Evolutionary conservation across 2,888 invertebrate genomes (phyloP), one percentile per base, ranked within the genome.

Genomic region (Protophormia terraenovae): DNA sequence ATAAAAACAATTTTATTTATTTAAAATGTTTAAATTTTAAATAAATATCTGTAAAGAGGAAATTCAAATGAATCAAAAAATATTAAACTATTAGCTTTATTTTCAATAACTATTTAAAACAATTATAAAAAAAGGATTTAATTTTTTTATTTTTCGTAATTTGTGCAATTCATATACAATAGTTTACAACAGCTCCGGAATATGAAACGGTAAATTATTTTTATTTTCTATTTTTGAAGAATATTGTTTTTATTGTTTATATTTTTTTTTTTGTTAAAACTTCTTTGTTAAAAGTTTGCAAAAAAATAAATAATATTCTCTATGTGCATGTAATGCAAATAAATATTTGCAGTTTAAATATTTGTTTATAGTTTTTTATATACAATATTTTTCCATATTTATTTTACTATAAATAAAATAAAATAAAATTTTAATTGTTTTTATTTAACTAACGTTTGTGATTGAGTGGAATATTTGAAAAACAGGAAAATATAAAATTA

Each of bases 171-270:
- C 38, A 76, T 62, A 62, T 69, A 32, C 64, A 79, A 85, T 80
- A 93, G 93, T 93, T 92, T 88, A 93, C 93, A 89, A 92, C 92
- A 89, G 92, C 93, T 88, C 93, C 93, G 82, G 93, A 93, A 89
- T 93, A 93, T 89, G 93, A 93, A 89, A 91, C 93, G 92, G 93
- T 93, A 93, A 93, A 87, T 89, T 86, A 10, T 38, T 38, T 6
- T 38, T 38, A 50, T 50, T 50, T 45, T 16, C 7, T 32, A 8
- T 77, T 87, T 73, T 73, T 66, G 10, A 6, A 58, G 14, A n/a
- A n/a, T 35, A 8, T 47, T 27, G n/a, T 27, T 72, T 80, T 66
- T 67, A 66, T 80, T 66, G 45, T 80, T 72, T 10, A 45, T 71
- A 86, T 69, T 80, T 69, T 47, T 75, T 53, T 62, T 29, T 47